phyloP scores from a whole-genome alignment of 2,113 vertebrate genomes.

The Scomber japonicus region DNA sequence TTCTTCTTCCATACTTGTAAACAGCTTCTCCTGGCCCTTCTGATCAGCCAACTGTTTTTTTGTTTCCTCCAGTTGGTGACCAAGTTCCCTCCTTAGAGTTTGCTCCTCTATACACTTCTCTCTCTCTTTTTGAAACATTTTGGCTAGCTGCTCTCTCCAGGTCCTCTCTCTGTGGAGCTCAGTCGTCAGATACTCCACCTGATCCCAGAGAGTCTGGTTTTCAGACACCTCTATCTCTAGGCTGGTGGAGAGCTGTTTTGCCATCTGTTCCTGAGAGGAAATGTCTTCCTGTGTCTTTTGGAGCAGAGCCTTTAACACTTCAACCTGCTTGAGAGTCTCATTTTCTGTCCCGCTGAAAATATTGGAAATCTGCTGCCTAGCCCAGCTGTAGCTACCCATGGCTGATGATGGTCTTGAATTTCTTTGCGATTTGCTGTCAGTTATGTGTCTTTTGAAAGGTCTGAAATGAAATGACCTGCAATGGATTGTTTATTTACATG shows the following conservation, averaged over 20 bases:
- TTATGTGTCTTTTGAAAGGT: too few species aligned
- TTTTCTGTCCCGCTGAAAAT: neutral
- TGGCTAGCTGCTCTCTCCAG: neutral
- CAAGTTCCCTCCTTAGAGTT: neutral
- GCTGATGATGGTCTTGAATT: neutral
- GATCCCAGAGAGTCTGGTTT: neutral
- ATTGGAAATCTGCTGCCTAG: too few species aligned
- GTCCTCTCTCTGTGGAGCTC: too few species aligned
- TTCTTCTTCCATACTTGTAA: neutral
- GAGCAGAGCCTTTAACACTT: neutral
- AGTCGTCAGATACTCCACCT: neutral
- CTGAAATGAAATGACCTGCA: too few species aligned
- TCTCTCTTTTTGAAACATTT: neutral
- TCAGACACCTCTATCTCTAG: neutral
- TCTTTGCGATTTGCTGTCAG: too few species aligned
- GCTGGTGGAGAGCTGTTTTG: neutral
- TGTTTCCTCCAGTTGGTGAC: neutral
- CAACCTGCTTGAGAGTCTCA: neutral
- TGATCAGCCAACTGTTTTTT: neutral
- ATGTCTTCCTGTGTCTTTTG: neutral
- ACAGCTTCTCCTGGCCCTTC: neutral
- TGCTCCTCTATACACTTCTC: neutral
- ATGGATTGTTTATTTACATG: too few species aligned
- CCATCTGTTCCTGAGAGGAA: neutral
- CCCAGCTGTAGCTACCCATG: too few species aligned